Base-by-base conservation (phyloP, 2,797 vertebrate species). In the Furcifer pardalis region DNA sequence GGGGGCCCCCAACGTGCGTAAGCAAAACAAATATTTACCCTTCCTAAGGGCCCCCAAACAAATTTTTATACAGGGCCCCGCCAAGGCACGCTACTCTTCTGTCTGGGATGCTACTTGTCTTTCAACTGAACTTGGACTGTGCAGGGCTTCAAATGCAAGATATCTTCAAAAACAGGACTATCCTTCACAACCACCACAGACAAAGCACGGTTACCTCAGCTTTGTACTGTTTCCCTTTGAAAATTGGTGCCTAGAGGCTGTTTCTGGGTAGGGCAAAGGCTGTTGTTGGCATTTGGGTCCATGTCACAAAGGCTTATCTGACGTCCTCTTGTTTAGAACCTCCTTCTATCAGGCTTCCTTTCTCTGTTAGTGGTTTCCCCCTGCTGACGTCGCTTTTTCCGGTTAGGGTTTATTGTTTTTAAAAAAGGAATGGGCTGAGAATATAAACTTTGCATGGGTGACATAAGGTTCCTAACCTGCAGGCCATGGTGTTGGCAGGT, bases 351-450 rank as follows among this genome's bases (percentile, higher is more conserved):
- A 86, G 84, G 84, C 93, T 93, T 93, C 93, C 92, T 91, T 92
- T 92, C 60, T 82, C 86, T 92, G 93, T 90, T 93, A 92, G 89
- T 83, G 90, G 91, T 94, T 92, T 88, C 89, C 90, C 59, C 83
- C 90, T 86, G 91, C 89, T 93, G 91, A 91, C 89, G 89, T 82
- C 89, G 89, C 90, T 91, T 92, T 89, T 86, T 91, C 90, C 90
- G 85, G 87, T 90, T 86, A 52, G 82, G 91, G 59, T 72, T 73
- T 73, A 73, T 79, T 84, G n/a, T n/a, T n/a, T n/a, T 84, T 79
- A 27, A 52, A 35, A 10, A 71, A 74, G 90, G 87, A 88, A 79
- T 91, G 85, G 84, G 86, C 87, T 87, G 89, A 86, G 92, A 82
- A 90, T 77, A 86, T 42, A 83, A 88, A 76, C 79, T n/a, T 62